phyloP scores from a whole-genome alignment of 2,113 vertebrate genomes.

The Bufo bufo region DNA sequence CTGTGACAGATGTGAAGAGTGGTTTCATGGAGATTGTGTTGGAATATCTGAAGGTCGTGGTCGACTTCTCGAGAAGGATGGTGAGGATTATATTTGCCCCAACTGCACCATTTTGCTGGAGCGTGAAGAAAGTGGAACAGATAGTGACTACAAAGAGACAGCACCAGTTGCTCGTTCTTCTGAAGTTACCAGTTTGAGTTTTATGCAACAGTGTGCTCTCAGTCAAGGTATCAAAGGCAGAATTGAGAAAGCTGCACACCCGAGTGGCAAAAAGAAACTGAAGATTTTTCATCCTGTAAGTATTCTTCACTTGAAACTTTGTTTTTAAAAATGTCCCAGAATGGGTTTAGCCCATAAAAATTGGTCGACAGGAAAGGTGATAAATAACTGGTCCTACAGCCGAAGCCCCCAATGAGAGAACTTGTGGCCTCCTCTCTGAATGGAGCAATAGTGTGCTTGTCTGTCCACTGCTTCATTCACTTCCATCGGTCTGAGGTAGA shows the following conservation, averaged over 20 bases:
- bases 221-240: constrained; percentile 85
- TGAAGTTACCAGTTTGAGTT: constrained; percentile 69
- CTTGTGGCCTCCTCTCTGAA: too few relatives aligned
- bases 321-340: background rate
- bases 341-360: too few relatives aligned
- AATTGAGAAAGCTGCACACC: constrained; percentile 82
- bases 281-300: constrained; percentile 99
- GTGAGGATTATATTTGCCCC: constrained; percentile 87
- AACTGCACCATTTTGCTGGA: constrained; percentile 84
- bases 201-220: constrained; percentile 52
- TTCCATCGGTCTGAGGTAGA: too few relatives aligned
- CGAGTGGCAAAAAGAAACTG: constrained; percentile 96
- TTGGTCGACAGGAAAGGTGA: too few relatives aligned
- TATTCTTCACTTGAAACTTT: constrained; percentile 48
- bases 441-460: too few relatives aligned
- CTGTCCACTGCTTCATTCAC: too few relatives aligned
- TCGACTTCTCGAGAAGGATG: constrained; percentile 78
- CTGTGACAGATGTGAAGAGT: constrained; percentile 90
- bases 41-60: constrained; percentile 84
- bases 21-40: constrained; percentile 93
- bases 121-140: constrained; percentile 73
- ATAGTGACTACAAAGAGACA: constrained; percentile 64
- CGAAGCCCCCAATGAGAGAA: too few relatives aligned
- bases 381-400: too few relatives aligned
- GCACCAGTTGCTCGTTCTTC: constrained; percentile 70